phyloP scores from a whole-genome alignment of 2,888 invertebrate genomes.

The Tribolium freemani region DNA sequence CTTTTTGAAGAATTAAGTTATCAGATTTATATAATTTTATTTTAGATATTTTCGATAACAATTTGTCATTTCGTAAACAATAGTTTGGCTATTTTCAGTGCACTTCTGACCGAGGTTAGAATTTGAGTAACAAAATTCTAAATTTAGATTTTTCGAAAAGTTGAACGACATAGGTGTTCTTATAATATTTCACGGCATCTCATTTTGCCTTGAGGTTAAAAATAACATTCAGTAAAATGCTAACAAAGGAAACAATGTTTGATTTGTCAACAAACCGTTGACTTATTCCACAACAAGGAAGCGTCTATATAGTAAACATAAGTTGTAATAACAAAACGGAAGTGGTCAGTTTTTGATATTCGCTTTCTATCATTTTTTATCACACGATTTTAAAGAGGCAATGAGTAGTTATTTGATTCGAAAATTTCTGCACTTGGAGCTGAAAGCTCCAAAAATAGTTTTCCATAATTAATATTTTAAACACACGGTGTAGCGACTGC shows the following conservation, averaged over 20 bases:
- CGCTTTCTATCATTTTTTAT: neutral
- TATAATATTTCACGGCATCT: conserved; percentile 3
- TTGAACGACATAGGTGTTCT: conserved; percentile 49
- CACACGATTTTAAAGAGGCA: neutral
- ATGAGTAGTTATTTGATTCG: too few species aligned
- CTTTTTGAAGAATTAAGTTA: too few species aligned
- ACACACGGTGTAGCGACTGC: conserved; percentile 10
- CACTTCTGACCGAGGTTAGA: neutral
- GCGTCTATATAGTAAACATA: conserved; percentile 27
- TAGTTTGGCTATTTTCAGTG: too few species aligned
- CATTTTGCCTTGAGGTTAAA: conserved; percentile 53
- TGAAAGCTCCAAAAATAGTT: conserved; percentile 3
- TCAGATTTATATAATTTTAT: neutral
- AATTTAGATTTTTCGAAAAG: conserved; percentile 23
- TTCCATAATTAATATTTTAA: conserved; percentile 4
- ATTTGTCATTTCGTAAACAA: too few species aligned
- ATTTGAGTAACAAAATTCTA: neutral
- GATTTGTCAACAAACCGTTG: conserved; percentile 37
- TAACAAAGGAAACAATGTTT: conserved; percentile 49
- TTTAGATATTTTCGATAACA: neutral
- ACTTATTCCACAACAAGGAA: conserved; percentile 35
- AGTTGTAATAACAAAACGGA: conserved; percentile 9
- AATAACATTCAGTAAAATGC: conserved; percentile 51
- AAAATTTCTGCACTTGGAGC: neutral
- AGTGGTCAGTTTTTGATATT: conserved; percentile 2